Evolutionary conservation across 2,888 invertebrate genomes (phyloP), one percentile per base, ranked within the genome.

Genomic region (Tiliacea citrago): DNA sequence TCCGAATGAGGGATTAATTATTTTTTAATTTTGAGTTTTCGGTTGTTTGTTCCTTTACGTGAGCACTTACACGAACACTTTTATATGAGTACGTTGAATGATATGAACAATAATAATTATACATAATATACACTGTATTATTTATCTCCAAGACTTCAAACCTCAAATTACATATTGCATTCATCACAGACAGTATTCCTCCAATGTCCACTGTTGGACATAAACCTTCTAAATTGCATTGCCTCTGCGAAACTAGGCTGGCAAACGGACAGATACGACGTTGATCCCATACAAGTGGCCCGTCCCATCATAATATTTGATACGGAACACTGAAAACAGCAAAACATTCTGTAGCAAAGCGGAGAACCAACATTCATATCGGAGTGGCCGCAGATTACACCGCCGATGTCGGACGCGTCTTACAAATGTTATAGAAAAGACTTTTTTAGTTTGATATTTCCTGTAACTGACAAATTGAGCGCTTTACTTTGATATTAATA

Each of bases 321-420:
- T 73, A 63, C 57, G 47, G 35, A 76, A 67, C 51, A 47, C 66
- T 49, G 35, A 61, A 76, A 65, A 69, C 42, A 60, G 72, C 70
- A 74, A 69, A 72, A 81, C 60, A 72, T 69, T 74, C 13, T 77
- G 70, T 68, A 69, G 69, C 53, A 75, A 77, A 75, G 68, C 62
- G 70, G 39, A 66, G 61, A 75, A 82, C 72, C 68, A 77, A 78
- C 78, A 83, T 86, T 86, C 83, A 86, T 85, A 85, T 83, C 66
- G 72, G 71, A 80, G 78, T 69, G 60, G 45, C 58, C 73, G 72
- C 72, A 83, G 79, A 85, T 85, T 86, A 86, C 78, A 74, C 61
- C 39, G 35, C 63, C 62, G 49, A 74, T 60, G 79, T 68, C 21
- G n/a, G 35, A 69, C 55, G n/a, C 18, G 86, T 68, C 71, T 72